phyloP scores from a whole-genome alignment of 92 coral and sea anemone genomes.

The Meandrina meandrites region DNA sequence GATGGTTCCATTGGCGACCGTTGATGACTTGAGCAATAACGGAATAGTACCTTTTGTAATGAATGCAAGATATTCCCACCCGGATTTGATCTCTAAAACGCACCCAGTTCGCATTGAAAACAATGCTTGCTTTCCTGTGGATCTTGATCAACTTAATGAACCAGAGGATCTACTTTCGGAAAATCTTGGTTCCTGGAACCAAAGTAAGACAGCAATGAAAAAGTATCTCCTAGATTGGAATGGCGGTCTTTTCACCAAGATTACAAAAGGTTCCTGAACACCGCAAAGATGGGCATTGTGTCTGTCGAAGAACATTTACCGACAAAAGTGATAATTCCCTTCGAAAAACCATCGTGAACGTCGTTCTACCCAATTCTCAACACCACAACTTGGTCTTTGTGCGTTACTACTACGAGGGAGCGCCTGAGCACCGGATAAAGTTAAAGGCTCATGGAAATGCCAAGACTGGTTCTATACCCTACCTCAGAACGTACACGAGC shows the following conservation, averaged over 20 bases:
- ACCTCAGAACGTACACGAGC: slow-evolving; percentile 58
- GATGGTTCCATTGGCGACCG: too few species aligned
- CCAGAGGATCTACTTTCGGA: slow-evolving; percentile 61
- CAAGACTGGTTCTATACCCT: slow-evolving; percentile 37
- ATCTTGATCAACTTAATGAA: slow-evolving; percentile 50
- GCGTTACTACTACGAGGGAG: slow-evolving; percentile 54
- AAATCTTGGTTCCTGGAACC: slow-evolving; percentile 60
- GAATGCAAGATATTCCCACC: too few species aligned
- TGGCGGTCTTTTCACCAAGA: slow-evolving; percentile 12
- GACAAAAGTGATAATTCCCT: slow-evolving; percentile 48
- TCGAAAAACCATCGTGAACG: slow-evolving; percentile 50
- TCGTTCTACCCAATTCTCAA: slow-evolving; percentile 33
- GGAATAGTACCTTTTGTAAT: too few species aligned
- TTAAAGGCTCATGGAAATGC: slow-evolving; percentile 62
- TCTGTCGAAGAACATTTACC: slow-evolving; percentile 38
- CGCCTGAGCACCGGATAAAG: slow-evolving; percentile 49
- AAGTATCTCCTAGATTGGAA: slow-evolving; percentile 12
- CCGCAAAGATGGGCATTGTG: slow-evolving; percentile 15
- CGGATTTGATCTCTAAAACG: too few species aligned
- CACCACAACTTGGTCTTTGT: slow-evolving; percentile 57
- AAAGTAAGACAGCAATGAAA: slow-evolving; percentile 41
- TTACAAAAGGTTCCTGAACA: slow-evolving; percentile 34
- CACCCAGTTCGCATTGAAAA: too few species aligned
- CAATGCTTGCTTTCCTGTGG: too few species aligned
- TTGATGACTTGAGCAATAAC: too few species aligned